Conservation (phyloP, 1,140 invertebrate genomes). For the Ceratina japonica region DNA sequence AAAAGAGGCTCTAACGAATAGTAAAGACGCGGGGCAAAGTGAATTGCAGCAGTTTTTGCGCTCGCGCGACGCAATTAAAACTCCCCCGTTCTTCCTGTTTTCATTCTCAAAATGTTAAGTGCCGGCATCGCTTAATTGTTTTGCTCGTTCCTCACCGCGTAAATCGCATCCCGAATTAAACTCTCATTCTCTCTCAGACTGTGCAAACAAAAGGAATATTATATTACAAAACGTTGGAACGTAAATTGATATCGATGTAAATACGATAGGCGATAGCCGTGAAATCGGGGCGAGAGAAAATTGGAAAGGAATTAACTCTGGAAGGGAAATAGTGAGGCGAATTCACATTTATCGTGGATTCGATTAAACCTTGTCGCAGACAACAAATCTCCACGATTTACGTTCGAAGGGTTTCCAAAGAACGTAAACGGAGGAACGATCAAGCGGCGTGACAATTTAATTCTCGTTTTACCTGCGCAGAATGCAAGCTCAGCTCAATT, state of each 20-base stretch:
- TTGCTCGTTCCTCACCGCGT: background rate
- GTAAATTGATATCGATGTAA: background rate
- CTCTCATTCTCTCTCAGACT: background rate
- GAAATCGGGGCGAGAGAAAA: background rate
- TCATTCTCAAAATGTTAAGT: background rate
- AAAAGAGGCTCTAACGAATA: slow-evolving; percentile 13
- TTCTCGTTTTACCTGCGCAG: slow-evolving; percentile 5
- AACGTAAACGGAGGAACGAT: slow-evolving; percentile 41
- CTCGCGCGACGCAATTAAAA: slow-evolving; percentile 4
- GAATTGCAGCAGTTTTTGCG: background rate
- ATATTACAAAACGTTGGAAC: too few species aligned
- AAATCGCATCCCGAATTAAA: too few species aligned
- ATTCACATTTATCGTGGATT: slow-evolving; percentile 30
- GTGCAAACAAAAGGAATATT: background rate
- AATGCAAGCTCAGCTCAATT: background rate
- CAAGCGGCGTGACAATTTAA: slow-evolving; percentile 35
- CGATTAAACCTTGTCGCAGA: slow-evolving; percentile 42
- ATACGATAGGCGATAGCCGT: background rate
- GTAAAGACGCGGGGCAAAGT: background rate
- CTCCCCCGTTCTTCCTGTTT: background rate
- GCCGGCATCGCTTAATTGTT: background rate
- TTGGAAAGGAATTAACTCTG: too few species aligned
- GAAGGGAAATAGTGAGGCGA: background rate
- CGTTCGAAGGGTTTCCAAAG: slow-evolving; percentile 43
- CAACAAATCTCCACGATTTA: slow-evolving; percentile 48